Evolutionary conservation across 2,797 vertebrate genomes (phyloP).

Genomic region (Lagodon rhomboides): DNA sequence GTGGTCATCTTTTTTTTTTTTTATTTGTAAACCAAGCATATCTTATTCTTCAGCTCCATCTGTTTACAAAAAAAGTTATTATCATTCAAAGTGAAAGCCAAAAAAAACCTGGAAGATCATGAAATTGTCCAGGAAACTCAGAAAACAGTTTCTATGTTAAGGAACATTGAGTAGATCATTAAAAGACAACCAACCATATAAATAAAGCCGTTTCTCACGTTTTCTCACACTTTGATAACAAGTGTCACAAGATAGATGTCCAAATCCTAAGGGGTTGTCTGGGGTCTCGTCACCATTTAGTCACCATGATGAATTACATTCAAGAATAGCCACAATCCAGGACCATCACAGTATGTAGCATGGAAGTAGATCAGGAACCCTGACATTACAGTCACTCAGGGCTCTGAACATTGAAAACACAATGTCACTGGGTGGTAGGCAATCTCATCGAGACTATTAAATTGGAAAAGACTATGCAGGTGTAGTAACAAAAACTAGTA

Average conservation of each 20-base stretch:
- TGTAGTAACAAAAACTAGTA: not conserved
- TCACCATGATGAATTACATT: not conserved
- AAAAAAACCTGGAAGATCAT: not conserved
- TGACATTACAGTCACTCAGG: constrained; percentile 6
- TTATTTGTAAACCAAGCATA: too few species aligned
- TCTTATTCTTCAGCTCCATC: too few species aligned
- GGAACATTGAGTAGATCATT: not conserved
- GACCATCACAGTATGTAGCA: not conserved
- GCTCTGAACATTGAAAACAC: not conserved
- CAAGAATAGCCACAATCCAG: not conserved
- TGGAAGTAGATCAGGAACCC: not conserved
- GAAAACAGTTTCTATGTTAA: too few species aligned
- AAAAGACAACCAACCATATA: not conserved
- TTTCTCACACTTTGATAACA: not conserved
- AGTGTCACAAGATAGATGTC: not conserved
- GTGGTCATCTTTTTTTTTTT: too few species aligned
- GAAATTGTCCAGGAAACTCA: not conserved
- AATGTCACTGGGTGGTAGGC: not conserved
- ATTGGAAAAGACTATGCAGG: not conserved
- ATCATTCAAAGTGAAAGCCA: not conserved
- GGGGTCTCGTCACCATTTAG: not conserved
- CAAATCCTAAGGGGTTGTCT: not conserved
- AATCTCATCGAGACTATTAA: not conserved
- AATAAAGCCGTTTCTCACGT: constrained; percentile 4
- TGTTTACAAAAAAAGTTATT: too few species aligned